A percentile compares a stretch with the other conserved stretches of the same genome.
phyloP scores from a whole-genome alignment of 2,888 invertebrate genomes.

The Yponomeuta malinellus region DNA sequence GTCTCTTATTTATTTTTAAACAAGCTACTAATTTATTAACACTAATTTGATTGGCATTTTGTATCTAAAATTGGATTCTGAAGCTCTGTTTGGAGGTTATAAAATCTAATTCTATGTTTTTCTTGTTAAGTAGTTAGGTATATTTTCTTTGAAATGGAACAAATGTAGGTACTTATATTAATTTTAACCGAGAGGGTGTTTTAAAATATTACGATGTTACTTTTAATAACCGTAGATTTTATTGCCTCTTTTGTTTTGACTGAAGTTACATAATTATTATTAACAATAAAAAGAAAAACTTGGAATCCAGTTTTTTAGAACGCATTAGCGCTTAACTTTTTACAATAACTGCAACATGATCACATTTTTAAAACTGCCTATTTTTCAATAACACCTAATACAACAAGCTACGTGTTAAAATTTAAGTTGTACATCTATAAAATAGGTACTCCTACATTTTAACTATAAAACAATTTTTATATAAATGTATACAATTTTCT shows the following conservation, averaged over 20 bases:
- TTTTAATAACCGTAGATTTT: neutral
- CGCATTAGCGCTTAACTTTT: neutral
- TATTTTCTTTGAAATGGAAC: slow-evolving; percentile 9
- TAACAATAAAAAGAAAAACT: neutral
- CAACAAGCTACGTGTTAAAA: slow-evolving; percentile 42
- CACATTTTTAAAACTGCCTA: slow-evolving; percentile 29
- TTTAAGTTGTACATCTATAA: slow-evolving; percentile 37
- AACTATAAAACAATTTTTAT: slow-evolving; percentile 54
- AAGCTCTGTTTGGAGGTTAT: slow-evolving; percentile 49
- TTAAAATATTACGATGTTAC: neutral
- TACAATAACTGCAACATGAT: slow-evolving; percentile 8
- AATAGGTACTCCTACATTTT: slow-evolving; percentile 31
- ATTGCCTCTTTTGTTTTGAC: neutral
- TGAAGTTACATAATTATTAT: neutral
- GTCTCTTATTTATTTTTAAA: slow-evolving; percentile 4
- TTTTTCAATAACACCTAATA: slow-evolving; percentile 44
- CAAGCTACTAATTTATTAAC: slow-evolving; percentile 17
- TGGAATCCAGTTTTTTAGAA: neutral
- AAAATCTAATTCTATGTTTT: slow-evolving; percentile 17
- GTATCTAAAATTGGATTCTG: slow-evolving; percentile 52
- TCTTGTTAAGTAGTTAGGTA: neutral
- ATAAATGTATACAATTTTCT: slow-evolving; percentile 67
- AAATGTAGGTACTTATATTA: neutral
- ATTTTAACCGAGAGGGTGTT: neutral
- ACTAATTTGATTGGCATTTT: slow-evolving; percentile 35